A percentile compares a stretch with the other conserved stretches of the same genome.
Conservation (phyloP, 2,888 invertebrate species). For the Brachyptera putata region DNA sequence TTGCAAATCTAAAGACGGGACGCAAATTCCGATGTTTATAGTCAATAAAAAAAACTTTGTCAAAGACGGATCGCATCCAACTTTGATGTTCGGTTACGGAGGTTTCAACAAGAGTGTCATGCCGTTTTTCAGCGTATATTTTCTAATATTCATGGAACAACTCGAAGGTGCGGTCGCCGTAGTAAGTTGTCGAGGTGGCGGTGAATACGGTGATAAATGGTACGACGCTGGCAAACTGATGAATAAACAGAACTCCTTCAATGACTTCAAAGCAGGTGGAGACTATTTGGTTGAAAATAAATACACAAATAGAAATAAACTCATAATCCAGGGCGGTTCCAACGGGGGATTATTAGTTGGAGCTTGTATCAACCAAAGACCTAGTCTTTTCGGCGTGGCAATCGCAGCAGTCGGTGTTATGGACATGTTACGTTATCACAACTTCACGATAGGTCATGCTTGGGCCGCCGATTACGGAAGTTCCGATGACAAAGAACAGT, state of each 20-base stretch:
- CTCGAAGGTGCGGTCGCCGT: conserved; percentile 51
- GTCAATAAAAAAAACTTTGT: conserved; percentile 65
- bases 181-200: conserved; percentile 56
- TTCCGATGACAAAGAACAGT: conserved; percentile 50
- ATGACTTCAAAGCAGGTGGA: conserved; percentile 53
- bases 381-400: conserved; percentile 52
- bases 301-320: conserved; percentile 45
- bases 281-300: conserved; percentile 48
- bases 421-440: conserved; percentile 57
- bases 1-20: conserved; percentile 88
- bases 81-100: conserved; percentile 55
- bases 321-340: conserved; percentile 53
- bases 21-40: conserved; percentile 94
- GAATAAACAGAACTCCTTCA: conserved; percentile 55
- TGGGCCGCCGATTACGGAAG: conserved; percentile 56
- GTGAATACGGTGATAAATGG: conserved; percentile 57
- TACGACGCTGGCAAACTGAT: conserved; percentile 49
- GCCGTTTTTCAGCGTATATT: conserved; percentile 50
- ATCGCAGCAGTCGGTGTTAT: conserved; percentile 54
- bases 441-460: conserved; percentile 55
- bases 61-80: conserved; percentile 45
- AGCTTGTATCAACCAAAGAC: conserved; percentile 52
- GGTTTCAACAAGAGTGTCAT: conserved; percentile 53
- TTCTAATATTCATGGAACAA: conserved; percentile 50
- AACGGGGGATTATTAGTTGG: conserved; percentile 55